A percentile compares a stretch with the other conserved stretches of the same genome.
phyloP scores from a whole-genome alignment of 2,797 vertebrate species.

The Xyrichtys novacula region DNA sequence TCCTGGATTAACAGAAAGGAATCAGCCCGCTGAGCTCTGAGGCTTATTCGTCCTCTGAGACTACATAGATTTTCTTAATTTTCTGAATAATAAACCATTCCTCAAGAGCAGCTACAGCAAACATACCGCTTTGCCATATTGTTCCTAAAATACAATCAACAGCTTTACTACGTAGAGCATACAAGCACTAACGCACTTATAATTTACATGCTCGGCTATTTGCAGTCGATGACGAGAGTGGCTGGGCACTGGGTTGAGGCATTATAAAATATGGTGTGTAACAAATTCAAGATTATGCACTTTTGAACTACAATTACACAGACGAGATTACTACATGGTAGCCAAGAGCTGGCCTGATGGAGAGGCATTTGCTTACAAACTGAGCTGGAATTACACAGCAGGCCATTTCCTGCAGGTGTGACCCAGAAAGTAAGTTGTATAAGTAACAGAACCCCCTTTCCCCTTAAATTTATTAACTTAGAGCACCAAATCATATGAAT shows the following conservation, averaged over 20 bases:
- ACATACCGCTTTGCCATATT: constrained; percentile 47
- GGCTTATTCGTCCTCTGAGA: constrained; percentile 53
- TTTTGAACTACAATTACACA: constrained; percentile 78
- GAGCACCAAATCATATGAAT: constrained; percentile 57
- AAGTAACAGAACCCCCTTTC: constrained; percentile 44
- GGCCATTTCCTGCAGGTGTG: constrained; percentile 70
- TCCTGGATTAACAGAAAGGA: constrained; percentile 58
- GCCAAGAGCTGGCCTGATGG: constrained; percentile 44
- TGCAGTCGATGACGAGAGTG: constrained; percentile 48
- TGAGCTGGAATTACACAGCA: constrained; percentile 33
- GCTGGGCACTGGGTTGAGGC: constrained; percentile 54
- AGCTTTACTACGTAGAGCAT: constrained; percentile 51
- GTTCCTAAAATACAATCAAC: constrained; percentile 52
- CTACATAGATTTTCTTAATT: constrained; percentile 50
- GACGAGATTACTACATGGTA: constrained; percentile 48
- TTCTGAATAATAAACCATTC: constrained; percentile 49
- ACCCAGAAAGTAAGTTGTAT: constrained; percentile 69
- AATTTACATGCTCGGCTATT: constrained; percentile 56
- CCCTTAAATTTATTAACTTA: constrained; percentile 42
- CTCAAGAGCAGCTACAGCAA: constrained; percentile 43
- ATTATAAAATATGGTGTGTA: constrained; percentile 71
- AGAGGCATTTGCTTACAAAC: constrained; percentile 50
- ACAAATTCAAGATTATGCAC: constrained; percentile 79
- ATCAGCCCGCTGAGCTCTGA: constrained; percentile 30
- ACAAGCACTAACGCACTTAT: constrained; percentile 63